phyloP scores from a whole-genome alignment of 2,797 vertebrate species.

The Chiroxiphia lanceolata region DNA sequence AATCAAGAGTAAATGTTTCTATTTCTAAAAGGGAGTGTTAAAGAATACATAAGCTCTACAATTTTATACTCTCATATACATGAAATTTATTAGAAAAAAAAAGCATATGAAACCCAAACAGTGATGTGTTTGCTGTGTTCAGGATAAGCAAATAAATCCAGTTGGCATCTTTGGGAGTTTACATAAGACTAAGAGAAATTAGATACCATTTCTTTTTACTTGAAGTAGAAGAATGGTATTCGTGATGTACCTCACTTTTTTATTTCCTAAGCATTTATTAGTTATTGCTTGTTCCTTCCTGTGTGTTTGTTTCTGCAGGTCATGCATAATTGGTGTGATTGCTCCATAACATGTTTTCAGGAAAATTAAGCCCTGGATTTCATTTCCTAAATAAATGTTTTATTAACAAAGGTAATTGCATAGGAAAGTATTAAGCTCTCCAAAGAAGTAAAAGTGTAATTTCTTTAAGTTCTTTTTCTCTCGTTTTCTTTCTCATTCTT shows the following conservation, averaged over 20 bases:
- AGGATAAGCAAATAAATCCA: neutral
- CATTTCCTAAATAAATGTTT: neutral
- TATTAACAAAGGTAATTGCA: neutral
- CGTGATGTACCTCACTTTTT: neutral
- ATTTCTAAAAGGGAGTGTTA: neutral
- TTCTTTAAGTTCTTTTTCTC: neutral
- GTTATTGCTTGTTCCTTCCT: neutral
- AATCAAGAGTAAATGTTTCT: neutral
- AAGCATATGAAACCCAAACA: neutral
- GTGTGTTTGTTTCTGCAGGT: neutral
- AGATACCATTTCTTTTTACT: neutral
- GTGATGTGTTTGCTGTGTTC: neutral
- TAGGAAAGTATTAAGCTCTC: neutral
- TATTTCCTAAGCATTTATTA: neutral
- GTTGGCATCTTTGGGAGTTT: neutral
- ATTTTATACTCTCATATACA: neutral
- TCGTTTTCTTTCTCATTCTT: accelerated
- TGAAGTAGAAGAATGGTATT: neutral
- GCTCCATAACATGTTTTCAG: neutral
- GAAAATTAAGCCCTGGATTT: neutral
- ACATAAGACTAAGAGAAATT: neutral
- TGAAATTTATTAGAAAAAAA: neutral
- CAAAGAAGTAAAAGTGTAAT: neutral
- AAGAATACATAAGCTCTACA: neutral
- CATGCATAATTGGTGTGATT: neutral